Evolutionary conservation across 2,113 vertebrate genomes (phyloP).

Genomic region (Corythaixoides concolor): DNA sequence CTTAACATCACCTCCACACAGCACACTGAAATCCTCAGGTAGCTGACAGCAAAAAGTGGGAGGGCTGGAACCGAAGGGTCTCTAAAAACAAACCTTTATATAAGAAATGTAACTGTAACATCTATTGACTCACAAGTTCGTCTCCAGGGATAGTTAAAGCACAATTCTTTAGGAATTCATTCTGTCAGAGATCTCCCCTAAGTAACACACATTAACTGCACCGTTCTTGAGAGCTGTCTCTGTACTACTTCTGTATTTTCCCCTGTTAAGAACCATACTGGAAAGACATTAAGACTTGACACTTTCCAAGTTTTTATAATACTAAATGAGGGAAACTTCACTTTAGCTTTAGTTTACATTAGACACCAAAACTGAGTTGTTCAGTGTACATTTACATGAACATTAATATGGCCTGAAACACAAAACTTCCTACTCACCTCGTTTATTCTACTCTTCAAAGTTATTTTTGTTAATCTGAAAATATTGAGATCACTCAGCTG

Average conservation of each 20-base stretch:
- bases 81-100: not conserved
- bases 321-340: not conserved
- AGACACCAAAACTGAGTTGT: not conserved
- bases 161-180: not conserved
- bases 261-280: not conserved
- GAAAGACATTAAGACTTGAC: not conserved
- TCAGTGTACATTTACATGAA: not conserved
- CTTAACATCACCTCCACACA: not conserved
- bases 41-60: not conserved
- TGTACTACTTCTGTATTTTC: not conserved
- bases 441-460: not conserved
- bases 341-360: not conserved
- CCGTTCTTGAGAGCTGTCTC: not conserved
- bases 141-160: not conserved
- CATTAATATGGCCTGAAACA: not conserved
- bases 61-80: not conserved
- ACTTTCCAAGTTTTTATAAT: not conserved
- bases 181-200: not conserved
- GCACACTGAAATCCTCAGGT: not conserved
- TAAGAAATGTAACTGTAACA: not conserved
- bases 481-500: not conserved
- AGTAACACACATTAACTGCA: accelerated
- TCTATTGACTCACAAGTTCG: not conserved
- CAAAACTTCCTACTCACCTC: not conserved
- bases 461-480: not conserved